Evolutionary conservation across 2,888 invertebrate species (phyloP), one percentile per base, ranked within the genome.

Genomic region (Thumatha senex): DNA sequence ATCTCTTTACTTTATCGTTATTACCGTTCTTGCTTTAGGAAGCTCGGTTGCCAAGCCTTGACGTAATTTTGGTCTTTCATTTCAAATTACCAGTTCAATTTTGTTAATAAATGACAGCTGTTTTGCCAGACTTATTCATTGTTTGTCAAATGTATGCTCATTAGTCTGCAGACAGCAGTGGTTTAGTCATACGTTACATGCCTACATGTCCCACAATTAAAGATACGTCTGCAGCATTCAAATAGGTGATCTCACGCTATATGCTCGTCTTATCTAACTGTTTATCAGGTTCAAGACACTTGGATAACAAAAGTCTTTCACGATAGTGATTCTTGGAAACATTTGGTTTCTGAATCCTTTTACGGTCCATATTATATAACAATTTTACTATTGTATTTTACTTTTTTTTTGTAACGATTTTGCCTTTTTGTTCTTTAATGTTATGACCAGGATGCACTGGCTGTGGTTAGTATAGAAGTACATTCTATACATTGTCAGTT

Each of bases 1-100:
- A 71, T 70, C 64, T 61, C 56, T 50, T 51, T 56, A 60, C 50
- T 67, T 66, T 61, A 67, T 70, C 61, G 58, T 63, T 61, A 70
- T 72, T 68, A 66, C 64, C 52, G 57, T 57, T 57, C 51, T 46
- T 50, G 18, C 45, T 46, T 55, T 57, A 54, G 61, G 65, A 56
- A 56, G 35, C 48, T 51, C 45, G 39, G 41, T 38, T 31, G 31
- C 31, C 4, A 10, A 11, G 31, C 18, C 18, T 24, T 5, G 18
- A 24, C 18, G 48, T 62, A 55, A 62, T 58, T 67, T 56, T 34
- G 47, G 51, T 48, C 60, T 56, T 50, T 55, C 47, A 44, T 47
- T 61, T 55, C 46, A 56, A 54, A 56, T 54, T 39, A 39, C 51
- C 52, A 48, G 59, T 48, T 68, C 51, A 59, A 61, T 58, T 62